A percentile compares a stretch with the other conserved stretches of the same genome.
phyloP scores from a whole-genome alignment of 2,888 invertebrate genomes.

The Cephus pulcher region DNA sequence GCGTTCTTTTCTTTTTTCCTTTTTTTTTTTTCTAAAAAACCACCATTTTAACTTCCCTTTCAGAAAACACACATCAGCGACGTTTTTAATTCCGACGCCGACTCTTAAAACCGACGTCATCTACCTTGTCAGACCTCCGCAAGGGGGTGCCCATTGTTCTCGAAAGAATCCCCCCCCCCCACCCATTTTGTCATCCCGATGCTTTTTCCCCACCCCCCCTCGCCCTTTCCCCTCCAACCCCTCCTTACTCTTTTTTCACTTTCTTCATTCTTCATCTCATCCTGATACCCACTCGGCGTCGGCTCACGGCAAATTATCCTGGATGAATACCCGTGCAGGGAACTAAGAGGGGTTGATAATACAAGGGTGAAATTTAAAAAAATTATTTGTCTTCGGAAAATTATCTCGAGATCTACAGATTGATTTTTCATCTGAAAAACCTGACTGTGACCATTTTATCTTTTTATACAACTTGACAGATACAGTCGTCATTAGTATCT shows the following conservation, averaged over 20 bases:
- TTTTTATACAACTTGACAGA: not conserved
- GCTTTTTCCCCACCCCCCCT: not conserved
- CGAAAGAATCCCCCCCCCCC: not conserved
- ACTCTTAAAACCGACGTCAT: not conserved
- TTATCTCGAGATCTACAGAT: too few species aligned
- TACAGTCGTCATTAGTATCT: not conserved
- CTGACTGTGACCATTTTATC: too few species aligned
- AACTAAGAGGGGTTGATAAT: not conserved
- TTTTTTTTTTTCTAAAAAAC: not conserved
- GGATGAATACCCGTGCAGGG: not conserved
- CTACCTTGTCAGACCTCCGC: slow-evolving; percentile 11
- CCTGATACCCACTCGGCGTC: not conserved
- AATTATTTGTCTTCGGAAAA: not conserved
- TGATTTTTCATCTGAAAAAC: too few species aligned
- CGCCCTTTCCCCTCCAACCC: not conserved
- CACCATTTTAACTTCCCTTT: not conserved
- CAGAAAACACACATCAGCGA: slow-evolving; percentile 9
- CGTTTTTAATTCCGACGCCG: slow-evolving; percentile 30
- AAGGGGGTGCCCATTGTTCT: not conserved
- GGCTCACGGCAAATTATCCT: not conserved
- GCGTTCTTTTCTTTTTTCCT: not conserved
- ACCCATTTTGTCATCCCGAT: not conserved
- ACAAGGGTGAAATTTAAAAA: not conserved
- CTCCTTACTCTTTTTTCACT: not conserved
- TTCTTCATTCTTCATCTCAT: not conserved